phyloP scores from a whole-genome alignment of 2,888 invertebrate genomes.

The Euplexia lucipara region DNA sequence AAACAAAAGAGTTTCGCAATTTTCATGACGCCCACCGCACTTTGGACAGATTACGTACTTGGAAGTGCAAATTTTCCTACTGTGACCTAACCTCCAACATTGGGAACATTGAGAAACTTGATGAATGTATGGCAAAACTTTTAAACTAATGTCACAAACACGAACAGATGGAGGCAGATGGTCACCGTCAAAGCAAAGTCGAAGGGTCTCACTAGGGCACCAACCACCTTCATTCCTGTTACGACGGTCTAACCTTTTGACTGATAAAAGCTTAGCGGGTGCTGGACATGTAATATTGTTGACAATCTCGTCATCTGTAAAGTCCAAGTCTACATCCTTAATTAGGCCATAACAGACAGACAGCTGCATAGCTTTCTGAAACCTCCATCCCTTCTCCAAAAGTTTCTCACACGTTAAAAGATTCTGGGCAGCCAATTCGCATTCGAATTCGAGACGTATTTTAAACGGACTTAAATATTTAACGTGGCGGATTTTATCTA shows the following conservation, averaged over 20 bases:
- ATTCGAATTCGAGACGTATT: constrained; percentile 6
- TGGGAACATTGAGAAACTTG: constrained; percentile 12
- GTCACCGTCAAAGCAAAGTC: constrained; percentile 6
- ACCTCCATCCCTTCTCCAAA: neutral
- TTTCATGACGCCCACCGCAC: constrained; percentile 6
- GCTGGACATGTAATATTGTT: constrained; percentile 19
- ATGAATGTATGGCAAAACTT: constrained; percentile 1
- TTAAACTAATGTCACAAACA: constrained; percentile 9
- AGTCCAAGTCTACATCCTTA: constrained; percentile 17
- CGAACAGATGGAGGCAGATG: neutral
- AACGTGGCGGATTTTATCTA: neutral
- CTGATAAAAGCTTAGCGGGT: constrained; percentile 6
- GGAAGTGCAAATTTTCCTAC: constrained; percentile 2
- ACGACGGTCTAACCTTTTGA: constrained; percentile 11
- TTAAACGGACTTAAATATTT: constrained; percentile 15
- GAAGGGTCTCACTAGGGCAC: constrained; percentile 20
- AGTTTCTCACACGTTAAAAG: neutral
- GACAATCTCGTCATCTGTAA: constrained; percentile 20
- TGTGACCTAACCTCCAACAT: constrained; percentile 17
- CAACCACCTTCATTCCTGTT: constrained; percentile 12
- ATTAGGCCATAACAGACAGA: constrained; percentile 26
- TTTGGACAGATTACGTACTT: neutral
- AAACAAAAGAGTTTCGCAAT: neutral
- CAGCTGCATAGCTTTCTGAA: neutral
- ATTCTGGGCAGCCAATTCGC: constrained; percentile 5